A percentile compares a stretch with the other conserved stretches of the same genome.
phyloP scores from a whole-genome alignment of 2,888 invertebrate genomes.

The Hedya salicella region DNA sequence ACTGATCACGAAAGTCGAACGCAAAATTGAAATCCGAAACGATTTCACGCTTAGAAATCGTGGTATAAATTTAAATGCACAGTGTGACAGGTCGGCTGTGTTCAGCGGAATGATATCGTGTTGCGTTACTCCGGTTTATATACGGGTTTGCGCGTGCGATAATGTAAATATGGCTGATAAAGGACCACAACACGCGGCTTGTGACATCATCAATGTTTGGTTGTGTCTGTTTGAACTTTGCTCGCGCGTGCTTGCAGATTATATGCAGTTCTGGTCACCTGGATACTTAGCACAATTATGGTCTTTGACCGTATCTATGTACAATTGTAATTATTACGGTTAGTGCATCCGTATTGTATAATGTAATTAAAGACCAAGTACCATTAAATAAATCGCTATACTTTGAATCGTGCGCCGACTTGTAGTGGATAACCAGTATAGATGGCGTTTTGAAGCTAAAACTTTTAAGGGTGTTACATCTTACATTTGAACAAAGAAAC shows the following conservation, averaged over 20 bases:
- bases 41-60: slow-evolving; percentile 27
- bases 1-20: slow-evolving; percentile 32
- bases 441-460: too few species aligned
- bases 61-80: slow-evolving; percentile 27
- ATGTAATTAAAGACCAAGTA: not conserved
- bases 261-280: slow-evolving; percentile 30
- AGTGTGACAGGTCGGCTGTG: slow-evolving; percentile 17
- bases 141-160: slow-evolving; percentile 61
- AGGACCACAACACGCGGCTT: slow-evolving; percentile 55
- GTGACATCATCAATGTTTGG: slow-evolving; percentile 51
- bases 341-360: slow-evolving; percentile 2
- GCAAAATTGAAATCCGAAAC: slow-evolving; percentile 37
- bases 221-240: slow-evolving; percentile 65
- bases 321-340: not conserved
- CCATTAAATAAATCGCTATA: too few species aligned
- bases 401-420: too few species aligned
- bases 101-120: slow-evolving; percentile 31
- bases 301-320: not conserved
- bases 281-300: not conserved
- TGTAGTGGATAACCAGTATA: too few species aligned
- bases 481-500: too few species aligned
- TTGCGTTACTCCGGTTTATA: slow-evolving; percentile 53
- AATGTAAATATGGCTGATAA: slow-evolving; percentile 62
- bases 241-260: slow-evolving; percentile 60
- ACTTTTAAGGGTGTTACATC: too few species aligned